phyloP scores from a whole-genome alignment of 2,888 invertebrate species.

The Catocala sponsa region DNA sequence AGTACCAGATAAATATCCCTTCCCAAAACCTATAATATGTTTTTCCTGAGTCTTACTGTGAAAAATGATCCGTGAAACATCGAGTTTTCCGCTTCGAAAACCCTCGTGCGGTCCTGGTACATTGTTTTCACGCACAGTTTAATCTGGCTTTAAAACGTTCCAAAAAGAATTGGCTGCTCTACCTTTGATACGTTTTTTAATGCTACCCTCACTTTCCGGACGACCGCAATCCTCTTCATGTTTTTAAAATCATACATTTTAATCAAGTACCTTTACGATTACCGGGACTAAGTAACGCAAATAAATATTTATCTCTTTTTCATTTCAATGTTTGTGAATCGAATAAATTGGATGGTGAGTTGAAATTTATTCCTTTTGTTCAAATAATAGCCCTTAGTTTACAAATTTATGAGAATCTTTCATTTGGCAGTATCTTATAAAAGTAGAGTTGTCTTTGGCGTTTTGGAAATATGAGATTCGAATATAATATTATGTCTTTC shows the following conservation, averaged over 20 bases:
- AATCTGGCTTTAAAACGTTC: slow-evolving; percentile 51
- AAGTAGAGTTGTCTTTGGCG: background rate
- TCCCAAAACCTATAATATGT: slow-evolving; percentile 21
- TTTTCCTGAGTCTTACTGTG: slow-evolving; percentile 26
- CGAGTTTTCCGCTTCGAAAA: slow-evolving; percentile 32
- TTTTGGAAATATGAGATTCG: background rate
- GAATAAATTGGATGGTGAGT: slow-evolving; percentile 43
- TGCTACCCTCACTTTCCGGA: slow-evolving; percentile 33
- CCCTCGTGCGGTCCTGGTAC: slow-evolving; percentile 32
- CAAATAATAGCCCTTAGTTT: slow-evolving; percentile 40
- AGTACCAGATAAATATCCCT: slow-evolving; percentile 17
- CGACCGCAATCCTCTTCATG: slow-evolving; percentile 22
- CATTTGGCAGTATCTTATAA: slow-evolving; percentile 31
- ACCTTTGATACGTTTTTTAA: slow-evolving; percentile 46
- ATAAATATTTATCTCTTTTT: slow-evolving; percentile 54
- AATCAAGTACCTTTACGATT: slow-evolving; percentile 46
- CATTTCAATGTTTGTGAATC: slow-evolving; percentile 43
- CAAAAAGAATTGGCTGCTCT: slow-evolving; percentile 33
- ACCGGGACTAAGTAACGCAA: slow-evolving; percentile 44
- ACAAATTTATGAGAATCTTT: slow-evolving; percentile 51
- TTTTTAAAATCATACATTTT: slow-evolving; percentile 48
- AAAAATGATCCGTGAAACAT: slow-evolving; percentile 45
- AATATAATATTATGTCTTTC: background rate
- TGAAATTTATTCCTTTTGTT: slow-evolving; percentile 51
- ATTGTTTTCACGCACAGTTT: slow-evolving; percentile 52